Conservation (phyloP, 2,113 vertebrate species). For the Psittacara wagleri region DNA sequence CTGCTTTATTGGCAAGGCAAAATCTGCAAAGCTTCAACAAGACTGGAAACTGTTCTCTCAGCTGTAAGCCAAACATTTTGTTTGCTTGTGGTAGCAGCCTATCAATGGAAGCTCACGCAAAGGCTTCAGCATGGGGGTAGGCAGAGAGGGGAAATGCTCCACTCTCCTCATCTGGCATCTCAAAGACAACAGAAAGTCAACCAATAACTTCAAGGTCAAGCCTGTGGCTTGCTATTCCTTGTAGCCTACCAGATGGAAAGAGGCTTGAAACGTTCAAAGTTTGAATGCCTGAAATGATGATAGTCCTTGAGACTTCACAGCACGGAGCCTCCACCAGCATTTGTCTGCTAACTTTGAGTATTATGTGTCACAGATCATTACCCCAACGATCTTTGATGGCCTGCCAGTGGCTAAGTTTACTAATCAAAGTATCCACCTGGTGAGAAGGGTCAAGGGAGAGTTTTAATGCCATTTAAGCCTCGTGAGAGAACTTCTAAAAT, state of each 20-base stretch:
- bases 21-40: neutral
- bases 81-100: neutral
- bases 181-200: neutral
- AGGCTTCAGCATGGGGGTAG: neutral
- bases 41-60: neutral
- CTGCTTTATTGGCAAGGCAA: neutral
- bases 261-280: neutral
- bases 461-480: neutral
- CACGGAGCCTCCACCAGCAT: fast-evolving
- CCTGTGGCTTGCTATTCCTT: neutral
- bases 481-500: neutral
- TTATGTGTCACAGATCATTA: neutral
- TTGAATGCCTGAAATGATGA: neutral
- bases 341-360: neutral
- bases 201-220: neutral
- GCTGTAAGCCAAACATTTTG: neutral
- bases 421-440: constrained; percentile 10
- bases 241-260: neutral
- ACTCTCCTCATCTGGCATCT: neutral
- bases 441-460: neutral
- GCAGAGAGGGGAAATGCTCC: neutral
- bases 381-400: neutral
- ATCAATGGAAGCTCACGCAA: fast-evolving
- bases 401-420: neutral
- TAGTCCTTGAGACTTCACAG: neutral